A percentile compares a stretch with the other conserved stretches of the same genome.
These are phyloP conservation scores for Cataglyphis livida DNA, from an alignment of 2,888 invertebrate genomes.

Conservation along the genomic window DNA sequence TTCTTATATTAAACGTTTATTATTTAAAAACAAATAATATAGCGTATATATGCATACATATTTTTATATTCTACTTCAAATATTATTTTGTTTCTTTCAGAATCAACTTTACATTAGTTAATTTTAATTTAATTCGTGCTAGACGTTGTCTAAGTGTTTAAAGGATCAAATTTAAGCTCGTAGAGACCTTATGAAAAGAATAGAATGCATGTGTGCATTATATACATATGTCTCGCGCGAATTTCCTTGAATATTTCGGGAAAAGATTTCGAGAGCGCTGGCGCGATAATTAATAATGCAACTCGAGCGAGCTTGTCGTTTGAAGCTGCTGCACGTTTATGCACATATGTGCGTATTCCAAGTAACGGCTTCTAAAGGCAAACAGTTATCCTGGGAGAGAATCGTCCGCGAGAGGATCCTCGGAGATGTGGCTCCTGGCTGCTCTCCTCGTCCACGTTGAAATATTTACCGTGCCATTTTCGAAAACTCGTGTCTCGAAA, in stretches of 20 bases:
- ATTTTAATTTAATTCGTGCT: background rate
- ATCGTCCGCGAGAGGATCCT: background rate
- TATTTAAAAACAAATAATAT: background rate
- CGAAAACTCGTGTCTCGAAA: conserved; percentile 65
- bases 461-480: conserved; percentile 75
- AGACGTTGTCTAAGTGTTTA: background rate
- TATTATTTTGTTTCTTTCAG: background rate
- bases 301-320: conserved; percentile 11
- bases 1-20: background rate
- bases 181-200: background rate
- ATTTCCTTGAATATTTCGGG: background rate
- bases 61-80: too few relatives aligned
- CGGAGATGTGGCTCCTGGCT: conserved; percentile 24
- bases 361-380: conserved; percentile 58
- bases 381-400: conserved; percentile 63
- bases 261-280: conserved; percentile 4
- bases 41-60: background rate
- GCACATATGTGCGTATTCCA: conserved; percentile 34
- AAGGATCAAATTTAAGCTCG: background rate
- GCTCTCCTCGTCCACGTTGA: conserved; percentile 66
- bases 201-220: background rate
- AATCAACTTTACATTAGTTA: conserved; percentile 4
- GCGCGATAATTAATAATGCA: conserved; percentile 43
- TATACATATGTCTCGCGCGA: background rate
- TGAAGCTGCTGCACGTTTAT: conserved; percentile 43